phyloP scores from a whole-genome alignment of 2,113 vertebrate genomes.

The Furnarius figulus region DNA sequence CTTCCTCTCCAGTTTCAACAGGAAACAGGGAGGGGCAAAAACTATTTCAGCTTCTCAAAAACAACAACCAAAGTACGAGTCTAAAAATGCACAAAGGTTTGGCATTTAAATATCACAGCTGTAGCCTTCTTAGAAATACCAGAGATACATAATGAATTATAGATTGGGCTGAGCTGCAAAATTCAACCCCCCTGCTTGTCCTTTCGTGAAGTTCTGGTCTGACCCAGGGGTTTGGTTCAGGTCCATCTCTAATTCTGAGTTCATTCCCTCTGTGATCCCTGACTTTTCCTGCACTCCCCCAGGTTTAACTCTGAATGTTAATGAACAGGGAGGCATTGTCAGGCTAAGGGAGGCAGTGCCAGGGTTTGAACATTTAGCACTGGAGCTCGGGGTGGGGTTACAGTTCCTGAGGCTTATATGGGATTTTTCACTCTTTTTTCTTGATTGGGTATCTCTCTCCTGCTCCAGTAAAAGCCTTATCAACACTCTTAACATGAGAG shows the following conservation, averaged over 20 bases:
- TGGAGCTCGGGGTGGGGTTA: background rate
- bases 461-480: background rate
- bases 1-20: background rate
- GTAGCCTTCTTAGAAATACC: conserved; percentile 62
- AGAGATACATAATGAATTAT: conserved; percentile 61
- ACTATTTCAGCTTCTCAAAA: conserved; percentile 3
- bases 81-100: conserved; percentile 55
- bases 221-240: conserved; percentile 45
- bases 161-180: conserved; percentile 19
- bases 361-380: background rate
- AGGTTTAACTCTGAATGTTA: conserved; percentile 11
- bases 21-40: conserved; percentile 9
- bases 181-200: background rate
- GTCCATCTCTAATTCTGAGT: conserved; percentile 26
- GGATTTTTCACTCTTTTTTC: background rate
- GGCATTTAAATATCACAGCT: conserved; percentile 67
- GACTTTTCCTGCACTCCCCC: background rate
- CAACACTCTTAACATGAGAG: background rate
- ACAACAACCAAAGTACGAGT: conserved; percentile 16
- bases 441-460: background rate
- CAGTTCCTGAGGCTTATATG: background rate
- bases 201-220: background rate
- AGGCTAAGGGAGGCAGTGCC: background rate
- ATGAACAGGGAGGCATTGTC: background rate
- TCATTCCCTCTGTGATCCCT: background rate